These are phyloP conservation scores for Podarcis cretensis DNA, from an alignment of 2,113 vertebrate genomes.

Conservation along the genomic window DNA sequence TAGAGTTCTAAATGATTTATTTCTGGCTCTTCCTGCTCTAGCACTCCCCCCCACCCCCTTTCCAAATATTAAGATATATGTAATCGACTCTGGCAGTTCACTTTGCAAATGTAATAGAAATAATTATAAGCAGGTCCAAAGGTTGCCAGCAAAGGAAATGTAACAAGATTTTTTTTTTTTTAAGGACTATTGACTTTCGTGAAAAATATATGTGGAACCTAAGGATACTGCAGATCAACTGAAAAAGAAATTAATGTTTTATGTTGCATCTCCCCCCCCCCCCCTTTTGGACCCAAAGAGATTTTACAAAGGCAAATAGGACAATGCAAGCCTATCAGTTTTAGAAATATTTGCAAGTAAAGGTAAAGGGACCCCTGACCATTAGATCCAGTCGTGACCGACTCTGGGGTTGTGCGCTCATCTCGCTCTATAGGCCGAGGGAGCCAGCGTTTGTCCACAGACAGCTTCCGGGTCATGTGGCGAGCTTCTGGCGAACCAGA, in stretches of 20 bases:
- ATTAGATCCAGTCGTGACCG: no score
- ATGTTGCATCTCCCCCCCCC: neutral
- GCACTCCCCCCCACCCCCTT: neutral
- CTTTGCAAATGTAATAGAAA: slow-evolving; percentile 30
- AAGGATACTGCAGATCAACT: neutral
- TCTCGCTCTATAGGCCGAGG: no score
- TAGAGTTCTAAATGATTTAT: slow-evolving; percentile 22
- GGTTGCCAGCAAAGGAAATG: slow-evolving; percentile 18
- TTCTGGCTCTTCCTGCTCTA: neutral
- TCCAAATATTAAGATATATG: slow-evolving; percentile 24
- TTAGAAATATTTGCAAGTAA: no score
- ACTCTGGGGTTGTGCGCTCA: no score
- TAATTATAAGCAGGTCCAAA: slow-evolving; percentile 21
- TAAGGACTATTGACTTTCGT: neutral
- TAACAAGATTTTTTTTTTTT: neutral
- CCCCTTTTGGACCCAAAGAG: neutral
- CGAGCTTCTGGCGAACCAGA: no score
- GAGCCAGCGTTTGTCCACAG: no score
- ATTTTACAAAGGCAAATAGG: neutral
- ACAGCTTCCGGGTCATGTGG: no score
- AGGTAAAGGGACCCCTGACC: no score
- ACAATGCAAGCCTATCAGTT: neutral
- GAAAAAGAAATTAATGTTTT: neutral
- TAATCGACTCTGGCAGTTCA: slow-evolving; percentile 22
- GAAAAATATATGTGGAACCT: neutral